Evolutionary conservation across 23 tunicate genomes (phyloP), one percentile per base, ranked within the genome.

Genomic region (Trididemnum miniatum): DNA sequence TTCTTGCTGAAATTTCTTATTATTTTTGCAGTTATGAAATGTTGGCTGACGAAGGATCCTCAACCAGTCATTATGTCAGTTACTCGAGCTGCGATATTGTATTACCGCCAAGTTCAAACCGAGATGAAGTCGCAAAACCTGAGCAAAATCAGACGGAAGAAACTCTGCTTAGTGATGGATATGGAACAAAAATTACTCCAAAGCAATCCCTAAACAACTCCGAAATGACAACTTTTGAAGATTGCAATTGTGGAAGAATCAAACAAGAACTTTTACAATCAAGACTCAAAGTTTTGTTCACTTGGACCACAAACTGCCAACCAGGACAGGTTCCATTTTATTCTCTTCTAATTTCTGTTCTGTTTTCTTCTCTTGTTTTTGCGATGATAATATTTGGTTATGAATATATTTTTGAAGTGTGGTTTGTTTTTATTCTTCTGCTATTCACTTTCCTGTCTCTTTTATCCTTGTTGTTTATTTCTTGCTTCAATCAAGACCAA

Each of bases 251-350:
- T 50, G 97, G 97, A 0, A 78, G 84, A 23, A 54, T 92, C 23
- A 92, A 92, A 79, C 69, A 69, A 44, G 23, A 29, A 20, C 66
- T 92, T 32, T 31, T 92, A n/a, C 50, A 71, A 1, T 76, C 92
- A 20, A 63, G 35, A 2, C 83, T 82, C 51, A 90, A 90, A 0
- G 49, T 22, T 49, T 57, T 77, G 4, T 78, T 92, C 50, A 35
- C 27, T 22, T 79, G 88, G 92, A 59, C 85, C 7, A 34, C 77
- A 22, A 71, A n/a, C 1, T 87, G 60, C 72, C 34, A 34, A 7
- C 85, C 97, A 0, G 97, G 97, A 5, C 31, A 20, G 1, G 62
- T 83, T 35, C 89, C 89, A 0, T 79, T 77, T 51, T 51, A 57
- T 0, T 50, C 39, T 26, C 27, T 92, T 1, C 22, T 87, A 30